Conservation (phyloP, 2,888 invertebrate species). For the Anticlea derivata region DNA sequence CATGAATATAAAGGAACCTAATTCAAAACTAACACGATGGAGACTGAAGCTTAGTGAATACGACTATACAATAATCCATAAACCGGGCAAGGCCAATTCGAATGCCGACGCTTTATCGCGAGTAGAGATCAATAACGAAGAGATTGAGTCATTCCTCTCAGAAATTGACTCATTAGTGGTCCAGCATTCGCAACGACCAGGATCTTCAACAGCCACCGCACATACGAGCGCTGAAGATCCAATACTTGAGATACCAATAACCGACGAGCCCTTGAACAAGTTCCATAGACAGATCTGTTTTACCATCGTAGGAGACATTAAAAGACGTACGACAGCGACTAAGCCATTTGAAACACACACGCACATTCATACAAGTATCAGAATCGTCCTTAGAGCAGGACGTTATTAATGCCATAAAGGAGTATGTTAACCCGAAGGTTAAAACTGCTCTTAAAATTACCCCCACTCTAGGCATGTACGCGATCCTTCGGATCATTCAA, state of each 20-base stretch:
- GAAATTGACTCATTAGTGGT: constrained; percentile 17
- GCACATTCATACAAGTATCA: constrained; percentile 32
- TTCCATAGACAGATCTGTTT: constrained; percentile 33
- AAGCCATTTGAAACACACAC: constrained; percentile 39
- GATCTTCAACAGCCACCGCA: constrained; percentile 12
- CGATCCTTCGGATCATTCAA: constrained; percentile 35
- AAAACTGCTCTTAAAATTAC: constrained; percentile 36
- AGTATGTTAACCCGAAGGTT: constrained; percentile 40
- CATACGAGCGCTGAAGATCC: constrained; percentile 36
- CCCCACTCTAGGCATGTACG: constrained; percentile 30
- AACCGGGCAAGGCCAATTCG: constrained; percentile 43
- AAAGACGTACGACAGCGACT: constrained; percentile 24
- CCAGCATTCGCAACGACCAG: constrained; percentile 29
- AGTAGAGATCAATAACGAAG: constrained; percentile 32
- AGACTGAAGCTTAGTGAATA: constrained; percentile 37
- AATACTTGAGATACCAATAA: constrained; percentile 35
- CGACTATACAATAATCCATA: constrained; percentile 23
- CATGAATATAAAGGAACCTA: too few relatives aligned
- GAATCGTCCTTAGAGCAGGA: constrained; percentile 36
- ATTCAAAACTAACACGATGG: constrained; percentile 37
- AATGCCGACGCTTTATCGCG: constrained; percentile 22
- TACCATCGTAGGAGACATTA: constrained; percentile 36
- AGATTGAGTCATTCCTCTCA: constrained; percentile 27
- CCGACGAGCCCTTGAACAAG: constrained; percentile 36
- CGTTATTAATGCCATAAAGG: constrained; percentile 35